Evolutionary conservation across 2,797 vertebrate species (phyloP).

Genomic region (Clarias laeviceps): DNA sequence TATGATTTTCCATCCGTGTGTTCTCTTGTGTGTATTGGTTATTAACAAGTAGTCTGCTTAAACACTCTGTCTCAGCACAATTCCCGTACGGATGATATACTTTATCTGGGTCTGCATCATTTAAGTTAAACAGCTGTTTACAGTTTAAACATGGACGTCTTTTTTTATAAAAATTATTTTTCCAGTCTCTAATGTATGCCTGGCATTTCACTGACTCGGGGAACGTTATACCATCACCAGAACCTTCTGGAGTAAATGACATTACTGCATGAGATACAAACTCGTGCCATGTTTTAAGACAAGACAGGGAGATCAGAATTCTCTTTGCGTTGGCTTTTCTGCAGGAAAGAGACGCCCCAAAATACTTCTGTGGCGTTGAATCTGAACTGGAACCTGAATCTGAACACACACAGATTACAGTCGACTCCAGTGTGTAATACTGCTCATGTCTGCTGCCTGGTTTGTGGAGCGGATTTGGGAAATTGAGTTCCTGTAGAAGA

Average conservation of each 20-base stretch:
- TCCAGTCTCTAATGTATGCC: constrained; percentile 26
- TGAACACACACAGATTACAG: constrained; percentile 41
- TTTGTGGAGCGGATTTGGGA: constrained; percentile 26
- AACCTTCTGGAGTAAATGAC: constrained; percentile 1
- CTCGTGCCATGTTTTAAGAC: constrained; percentile 38
- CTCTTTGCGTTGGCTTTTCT: constrained; percentile 19
- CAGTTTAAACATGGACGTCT: constrained; percentile 30
- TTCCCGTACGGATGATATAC: constrained; percentile 20
- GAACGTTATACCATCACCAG: constrained; percentile 35
- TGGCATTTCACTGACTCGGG: constrained; percentile 30
- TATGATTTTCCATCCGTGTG: constrained; percentile 3
- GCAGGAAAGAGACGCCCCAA: constrained; percentile 40
- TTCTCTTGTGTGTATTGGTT: not conserved
- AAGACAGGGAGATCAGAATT: constrained; percentile 41
- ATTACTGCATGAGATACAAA: constrained; percentile 40
- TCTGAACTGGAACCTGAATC: not conserved
- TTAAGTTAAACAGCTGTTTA: constrained; percentile 18
- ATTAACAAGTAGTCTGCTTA: constrained; percentile 33
- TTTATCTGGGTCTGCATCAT: not conserved
- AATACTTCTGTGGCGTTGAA: constrained; percentile 5
- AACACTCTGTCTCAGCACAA: constrained; percentile 43
- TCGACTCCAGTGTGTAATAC: constrained; percentile 43
- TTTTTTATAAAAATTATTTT: constrained; percentile 9
- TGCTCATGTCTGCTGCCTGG: constrained; percentile 16
- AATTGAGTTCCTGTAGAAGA: constrained; percentile 18